A percentile compares a stretch with the other conserved stretches of the same genome.
These are phyloP conservation scores for Elephas maximus DNA, from an alignment of 2,113 vertebrate genomes.

Conservation along the genomic window DNA sequence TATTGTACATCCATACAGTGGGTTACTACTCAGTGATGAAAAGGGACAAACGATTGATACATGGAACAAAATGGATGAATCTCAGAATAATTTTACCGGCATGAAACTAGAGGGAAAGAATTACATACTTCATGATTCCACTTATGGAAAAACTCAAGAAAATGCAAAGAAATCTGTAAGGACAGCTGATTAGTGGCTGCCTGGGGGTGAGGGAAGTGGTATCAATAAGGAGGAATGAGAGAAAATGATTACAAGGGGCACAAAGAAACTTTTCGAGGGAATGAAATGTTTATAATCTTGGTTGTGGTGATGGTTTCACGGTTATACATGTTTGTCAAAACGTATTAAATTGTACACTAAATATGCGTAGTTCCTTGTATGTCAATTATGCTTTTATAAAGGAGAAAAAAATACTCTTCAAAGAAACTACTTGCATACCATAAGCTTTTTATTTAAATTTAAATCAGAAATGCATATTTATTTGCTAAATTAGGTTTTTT, in stretches of 20 bases:
- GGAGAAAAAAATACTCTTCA: neutral
- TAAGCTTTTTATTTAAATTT: conserved; percentile 22
- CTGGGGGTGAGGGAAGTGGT: neutral
- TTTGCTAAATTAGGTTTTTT: neutral
- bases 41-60: neutral
- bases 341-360: neutral
- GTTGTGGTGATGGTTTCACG: neutral
- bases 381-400: neutral
- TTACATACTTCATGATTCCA: neutral
- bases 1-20: neutral
- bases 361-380: neutral
- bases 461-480: neutral
- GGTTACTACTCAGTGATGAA: neutral
- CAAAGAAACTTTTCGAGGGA: neutral
- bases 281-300: neutral
- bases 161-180: neutral
- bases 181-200: neutral
- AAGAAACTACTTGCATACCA: neutral
- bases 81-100: neutral
- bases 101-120: neutral
- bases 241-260: neutral
- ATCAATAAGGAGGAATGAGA: neutral
- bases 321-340: neutral
- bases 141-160: conserved; percentile 17
- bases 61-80: neutral